Evolutionary conservation across 2,797 vertebrate species (phyloP), one percentile per base, ranked within the genome.

Genomic region (Cygnus olor): DNA sequence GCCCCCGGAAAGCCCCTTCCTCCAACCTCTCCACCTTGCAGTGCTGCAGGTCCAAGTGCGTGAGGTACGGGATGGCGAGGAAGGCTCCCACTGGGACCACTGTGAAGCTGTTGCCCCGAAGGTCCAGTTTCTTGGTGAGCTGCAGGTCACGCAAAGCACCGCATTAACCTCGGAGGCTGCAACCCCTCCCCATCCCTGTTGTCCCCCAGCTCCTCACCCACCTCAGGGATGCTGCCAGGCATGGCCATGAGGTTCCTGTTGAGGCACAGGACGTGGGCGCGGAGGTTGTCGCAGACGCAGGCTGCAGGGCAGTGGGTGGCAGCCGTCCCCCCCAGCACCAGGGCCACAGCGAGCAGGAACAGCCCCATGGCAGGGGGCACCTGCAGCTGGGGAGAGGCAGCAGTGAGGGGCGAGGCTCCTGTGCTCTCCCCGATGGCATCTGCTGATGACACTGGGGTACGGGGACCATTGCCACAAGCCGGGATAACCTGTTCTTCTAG

Each of bases 1-100:
- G 98, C 70, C 98, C 98, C 0, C 99, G 98, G 93, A 99, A 99
- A 25, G 99, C 99, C 2, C 99, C 99, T 93, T 99, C 99, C 25
- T 98, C 98, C 77, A 99, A 98, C 58, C 58, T 98, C 76, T 97
- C 98, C 96, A 99, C 97, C 77, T 98, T 98, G 79, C 98, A 99
- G 92, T 81, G 97, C 96, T 98, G 98, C 94, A 99, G 95, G 9
- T 98, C 98, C 95, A 99, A 97, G 64, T 99, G 98, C 0, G 98
- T 99, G 93, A 99, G 98, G 91, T 99, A 98, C 0, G 98, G 99
- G 9, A 98, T 98, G 89, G 97, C 93, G 60, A 74, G 97, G 96
- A 99, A 99, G 24, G 98, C 98, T 25, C 98, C 97, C 0, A 92
- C 96, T 1, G 98, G 96, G n/a, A 99, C 96, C 56, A 96, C 97